These are phyloP conservation scores for Nematostella vectensis DNA, from an alignment of 92 coral and sea anemone genomes.

Conservation along the genomic window DNA sequence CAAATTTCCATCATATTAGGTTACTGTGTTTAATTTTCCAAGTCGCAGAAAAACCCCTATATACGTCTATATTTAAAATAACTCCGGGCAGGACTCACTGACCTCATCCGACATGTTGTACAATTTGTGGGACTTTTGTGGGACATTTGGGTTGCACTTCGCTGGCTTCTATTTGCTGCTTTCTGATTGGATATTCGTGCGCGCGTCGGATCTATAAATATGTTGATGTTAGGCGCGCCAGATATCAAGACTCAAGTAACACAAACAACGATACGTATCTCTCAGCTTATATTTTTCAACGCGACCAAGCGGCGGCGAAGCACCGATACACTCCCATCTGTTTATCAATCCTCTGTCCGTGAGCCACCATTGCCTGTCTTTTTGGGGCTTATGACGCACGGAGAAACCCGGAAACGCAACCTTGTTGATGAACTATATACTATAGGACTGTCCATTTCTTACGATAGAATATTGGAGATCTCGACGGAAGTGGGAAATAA, in stretches of 20 bases:
- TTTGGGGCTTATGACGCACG: constrained; percentile 40
- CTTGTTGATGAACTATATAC: constrained; percentile 39
- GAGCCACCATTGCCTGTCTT: constrained; percentile 57
- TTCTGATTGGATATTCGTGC: too few species aligned
- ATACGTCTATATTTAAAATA: too few species aligned
- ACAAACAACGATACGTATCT: constrained; percentile 49
- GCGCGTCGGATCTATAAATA: constrained; percentile 26
- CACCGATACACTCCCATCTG: constrained; percentile 8
- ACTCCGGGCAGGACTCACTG: too few species aligned
- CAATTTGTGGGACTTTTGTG: too few species aligned
- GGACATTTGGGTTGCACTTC: too few species aligned
- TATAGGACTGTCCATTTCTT: constrained; percentile 49
- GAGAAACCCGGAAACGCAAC: constrained; percentile 42
- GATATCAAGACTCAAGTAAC: constrained; percentile 41
- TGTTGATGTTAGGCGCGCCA: constrained; percentile 43
- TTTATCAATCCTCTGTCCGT: constrained; percentile 24
- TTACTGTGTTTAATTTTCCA: constrained; percentile 1
- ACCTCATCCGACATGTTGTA: constrained; percentile 36
- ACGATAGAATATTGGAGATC: constrained; percentile 45
- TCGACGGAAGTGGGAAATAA: constrained; percentile 59
- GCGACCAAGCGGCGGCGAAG: constrained; percentile 27
- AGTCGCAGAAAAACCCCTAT: too few species aligned
- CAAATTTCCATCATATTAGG: too few species aligned
- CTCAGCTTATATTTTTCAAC: constrained; percentile 49
- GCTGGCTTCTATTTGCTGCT: too few species aligned